Base-by-base conservation (phyloP, 35 echinoderm and acorn worm species). In the Patiria miniata region DNA sequence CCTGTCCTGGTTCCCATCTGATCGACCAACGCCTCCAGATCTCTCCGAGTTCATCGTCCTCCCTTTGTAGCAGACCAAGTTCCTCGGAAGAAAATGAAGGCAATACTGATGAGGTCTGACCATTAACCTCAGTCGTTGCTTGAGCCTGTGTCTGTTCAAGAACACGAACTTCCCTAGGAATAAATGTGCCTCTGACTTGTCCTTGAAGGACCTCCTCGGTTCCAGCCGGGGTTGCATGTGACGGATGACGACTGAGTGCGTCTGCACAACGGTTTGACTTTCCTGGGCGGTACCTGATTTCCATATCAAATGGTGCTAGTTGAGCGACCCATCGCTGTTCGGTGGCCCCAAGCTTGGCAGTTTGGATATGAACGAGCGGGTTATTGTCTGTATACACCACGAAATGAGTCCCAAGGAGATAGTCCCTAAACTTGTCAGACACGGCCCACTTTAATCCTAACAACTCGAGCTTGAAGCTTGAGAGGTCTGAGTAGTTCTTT, bases 301-400 rank as follows among this genome's bases (percentile, higher is more conserved):
- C 47, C 32, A 97, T 89, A 14, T 83, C 77, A 44, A 97, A 93
- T 36, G 79, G 86, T 6, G 90, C 90, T 1, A 97, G 58, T 17
- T 92, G 90, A 29, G 82, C 86, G 29, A 44, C 78, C 94, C 94
- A 93, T 1, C 94, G 16, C 1, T 82, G 68, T 57, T 93, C 90
- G 17, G 77, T 69, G 0, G 86, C 94, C 21, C 94, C 94, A 7
- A 97, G 39, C 23, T 97, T 97, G 0, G 90, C 83, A 6, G 86
- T 82, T 39, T 89, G 51, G 1, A 97, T 9, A 30, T 97, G 77
- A 57, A 52, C 82, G 0, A 97, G 53, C 0, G 94, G 94, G 40
- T 97, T 96, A 39, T 97, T 89, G 61, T 93, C 90, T 47, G 42
- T 47, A 47, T 47, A 47, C 4, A 47, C 42, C 4, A 47, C 12